These are phyloP conservation scores for Latrodectus elegans DNA, from an alignment of 2,888 invertebrate species.

Conservation along the genomic window DNA sequence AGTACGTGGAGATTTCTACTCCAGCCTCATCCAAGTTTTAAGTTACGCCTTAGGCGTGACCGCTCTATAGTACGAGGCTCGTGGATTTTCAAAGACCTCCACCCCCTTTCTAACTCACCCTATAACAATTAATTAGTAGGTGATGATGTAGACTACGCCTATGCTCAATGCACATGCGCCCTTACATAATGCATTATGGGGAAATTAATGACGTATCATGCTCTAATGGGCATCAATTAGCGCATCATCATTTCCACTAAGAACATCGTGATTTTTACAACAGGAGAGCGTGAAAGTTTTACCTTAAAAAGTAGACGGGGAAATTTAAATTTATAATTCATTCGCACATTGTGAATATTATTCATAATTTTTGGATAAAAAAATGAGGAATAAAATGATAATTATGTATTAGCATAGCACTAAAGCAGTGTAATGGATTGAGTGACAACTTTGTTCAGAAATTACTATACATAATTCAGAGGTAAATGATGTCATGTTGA, in stretches of 20 bases:
- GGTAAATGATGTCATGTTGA: too few relatives aligned
- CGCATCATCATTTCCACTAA: neutral
- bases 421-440: too few relatives aligned
- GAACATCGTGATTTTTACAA: conserved; percentile 36
- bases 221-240: conserved; percentile 51
- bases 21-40: conserved; percentile 64
- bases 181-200: conserved; percentile 41
- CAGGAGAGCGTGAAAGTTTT: neutral
- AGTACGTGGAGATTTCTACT: conserved; percentile 55
- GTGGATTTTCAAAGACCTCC: conserved; percentile 39
- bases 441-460: too few relatives aligned
- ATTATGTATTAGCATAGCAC: too few relatives aligned
- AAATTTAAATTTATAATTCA: neutral
- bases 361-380: too few relatives aligned
- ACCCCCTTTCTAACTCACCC: conserved; percentile 11
- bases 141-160: conserved; percentile 61
- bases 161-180: conserved; percentile 24
- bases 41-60: conserved; percentile 69
- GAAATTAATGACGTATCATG: conserved; percentile 41
- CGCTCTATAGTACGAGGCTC: conserved; percentile 37
- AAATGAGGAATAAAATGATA: too few relatives aligned
- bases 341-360: too few relatives aligned
- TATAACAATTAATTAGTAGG: conserved; percentile 67
- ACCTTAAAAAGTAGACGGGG: neutral
- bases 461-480: too few relatives aligned